phyloP scores from a whole-genome alignment of 1,140 invertebrate genomes.

The Megalonaias nervosa region DNA sequence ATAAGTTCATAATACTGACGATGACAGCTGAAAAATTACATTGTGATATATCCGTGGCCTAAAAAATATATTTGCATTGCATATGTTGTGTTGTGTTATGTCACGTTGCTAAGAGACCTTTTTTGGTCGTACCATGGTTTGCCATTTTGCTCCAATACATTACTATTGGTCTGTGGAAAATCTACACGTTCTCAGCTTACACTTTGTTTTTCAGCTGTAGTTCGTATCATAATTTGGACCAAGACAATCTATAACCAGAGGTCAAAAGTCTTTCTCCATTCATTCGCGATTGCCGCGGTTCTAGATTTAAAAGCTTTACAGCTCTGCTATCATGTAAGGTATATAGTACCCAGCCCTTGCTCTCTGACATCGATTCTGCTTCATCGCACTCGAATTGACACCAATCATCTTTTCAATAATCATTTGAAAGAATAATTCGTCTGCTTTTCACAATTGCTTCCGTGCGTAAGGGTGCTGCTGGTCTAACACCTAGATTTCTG shows the following conservation, averaged over 20 bases:
- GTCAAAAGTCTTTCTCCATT: slow-evolving; percentile 31
- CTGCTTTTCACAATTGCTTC: too few species aligned
- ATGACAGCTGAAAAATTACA: too few species aligned
- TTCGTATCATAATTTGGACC: slow-evolving; percentile 47
- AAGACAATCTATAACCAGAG: slow-evolving; percentile 41
- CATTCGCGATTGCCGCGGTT: slow-evolving; percentile 40
- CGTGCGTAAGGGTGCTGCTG: neutral
- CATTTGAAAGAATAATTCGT: too few species aligned
- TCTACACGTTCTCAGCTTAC: too few species aligned
- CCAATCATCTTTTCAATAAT: slow-evolving; percentile 4
- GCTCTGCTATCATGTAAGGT: slow-evolving; percentile 36
- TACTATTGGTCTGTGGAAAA: too few species aligned
- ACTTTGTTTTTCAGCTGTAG: slow-evolving; percentile 24
- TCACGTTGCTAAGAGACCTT: too few species aligned
- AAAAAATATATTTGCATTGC: too few species aligned
- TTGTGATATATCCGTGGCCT: too few species aligned
- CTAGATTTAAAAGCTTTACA: slow-evolving; percentile 15
- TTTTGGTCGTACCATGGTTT: too few species aligned
- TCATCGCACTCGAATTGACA: slow-evolving; percentile 36
- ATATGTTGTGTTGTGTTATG: too few species aligned
- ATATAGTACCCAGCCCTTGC: slow-evolving; percentile 36
- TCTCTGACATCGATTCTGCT: slow-evolving; percentile 39
- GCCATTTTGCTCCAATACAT: too few species aligned
- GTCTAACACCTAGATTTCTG: neutral
- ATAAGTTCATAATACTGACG: too few species aligned